Percentiles rank a stretch among this genome's conserved stretches.
These are phyloP conservation scores for Amazonetta brasiliensis DNA, from an alignment of 2,797 vertebrate genomes.

Conservation along the genomic window DNA sequence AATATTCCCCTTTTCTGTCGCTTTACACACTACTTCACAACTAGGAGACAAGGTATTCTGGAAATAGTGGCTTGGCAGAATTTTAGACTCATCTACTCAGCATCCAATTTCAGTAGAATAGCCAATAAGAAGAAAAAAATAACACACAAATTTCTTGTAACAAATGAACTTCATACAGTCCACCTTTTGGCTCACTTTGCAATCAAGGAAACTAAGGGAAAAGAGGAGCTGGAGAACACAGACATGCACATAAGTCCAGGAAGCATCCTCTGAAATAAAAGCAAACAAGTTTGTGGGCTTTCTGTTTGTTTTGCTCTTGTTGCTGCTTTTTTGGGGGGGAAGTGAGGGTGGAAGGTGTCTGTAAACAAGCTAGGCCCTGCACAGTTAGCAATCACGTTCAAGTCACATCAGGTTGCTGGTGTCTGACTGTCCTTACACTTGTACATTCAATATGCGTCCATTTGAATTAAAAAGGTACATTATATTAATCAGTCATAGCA, in stretches of 20 bases:
- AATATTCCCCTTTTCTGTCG: not conserved
- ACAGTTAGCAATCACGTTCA: not conserved
- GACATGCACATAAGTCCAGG: not conserved
- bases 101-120: not conserved
- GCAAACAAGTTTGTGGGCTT: not conserved
- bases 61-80: not conserved
- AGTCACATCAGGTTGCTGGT: conserved; percentile 2
- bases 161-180: not conserved
- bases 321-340: not conserved
- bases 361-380: not conserved
- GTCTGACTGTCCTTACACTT: not conserved
- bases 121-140: not conserved
- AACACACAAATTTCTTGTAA: not conserved
- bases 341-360: not conserved
- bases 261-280: not conserved
- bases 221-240: not conserved
- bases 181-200: not conserved
- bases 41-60: not conserved
- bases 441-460: not conserved
- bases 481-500: not conserved
- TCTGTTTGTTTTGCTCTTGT: too few species aligned
- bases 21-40: not conserved
- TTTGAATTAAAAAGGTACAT: conserved; percentile 9
- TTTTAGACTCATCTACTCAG: not conserved
- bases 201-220: not conserved